Evolutionary conservation across 2,888 invertebrate species (phyloP).

Genomic region (Incurvaria masculella): DNA sequence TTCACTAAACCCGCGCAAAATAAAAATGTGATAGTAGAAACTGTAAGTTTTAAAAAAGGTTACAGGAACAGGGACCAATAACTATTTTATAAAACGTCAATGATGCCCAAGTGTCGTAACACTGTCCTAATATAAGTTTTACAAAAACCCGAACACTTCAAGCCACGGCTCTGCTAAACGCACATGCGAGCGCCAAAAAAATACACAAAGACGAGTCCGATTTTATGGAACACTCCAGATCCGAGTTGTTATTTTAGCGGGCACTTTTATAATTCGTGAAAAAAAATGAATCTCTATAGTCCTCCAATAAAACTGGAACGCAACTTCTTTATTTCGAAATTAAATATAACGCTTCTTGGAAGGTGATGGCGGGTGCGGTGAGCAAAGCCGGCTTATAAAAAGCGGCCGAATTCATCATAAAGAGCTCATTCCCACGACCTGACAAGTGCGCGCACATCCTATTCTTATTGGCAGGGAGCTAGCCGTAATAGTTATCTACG

Average conservation of each 20-base stretch:
- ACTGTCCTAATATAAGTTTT: too few relatives aligned
- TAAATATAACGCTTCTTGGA: not conserved
- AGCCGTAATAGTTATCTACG: too few relatives aligned
- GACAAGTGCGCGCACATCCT: too few relatives aligned
- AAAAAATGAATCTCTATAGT: not conserved
- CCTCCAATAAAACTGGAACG: not conserved
- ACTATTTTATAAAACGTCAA: too few relatives aligned
- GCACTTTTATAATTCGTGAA: not conserved
- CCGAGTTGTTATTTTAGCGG: not conserved
- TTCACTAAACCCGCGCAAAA: too few relatives aligned
- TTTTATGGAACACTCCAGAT: not conserved
- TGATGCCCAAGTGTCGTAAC: too few relatives aligned
- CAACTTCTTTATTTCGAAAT: not conserved
- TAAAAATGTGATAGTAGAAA: too few relatives aligned
- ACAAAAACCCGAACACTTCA: not conserved
- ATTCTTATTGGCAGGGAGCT: too few relatives aligned
- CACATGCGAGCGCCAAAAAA: not conserved
- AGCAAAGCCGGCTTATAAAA: not conserved
- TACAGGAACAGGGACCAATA: too few relatives aligned
- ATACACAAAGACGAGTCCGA: not conserved
- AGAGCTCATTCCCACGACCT: not conserved
- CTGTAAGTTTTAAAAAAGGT: too few relatives aligned
- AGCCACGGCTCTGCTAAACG: not conserved
- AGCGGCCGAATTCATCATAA: not conserved
- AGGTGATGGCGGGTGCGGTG: too few relatives aligned